Evolutionary conservation across 2,797 vertebrate species (phyloP).

Genomic region (Nyctalus aviator): DNA sequence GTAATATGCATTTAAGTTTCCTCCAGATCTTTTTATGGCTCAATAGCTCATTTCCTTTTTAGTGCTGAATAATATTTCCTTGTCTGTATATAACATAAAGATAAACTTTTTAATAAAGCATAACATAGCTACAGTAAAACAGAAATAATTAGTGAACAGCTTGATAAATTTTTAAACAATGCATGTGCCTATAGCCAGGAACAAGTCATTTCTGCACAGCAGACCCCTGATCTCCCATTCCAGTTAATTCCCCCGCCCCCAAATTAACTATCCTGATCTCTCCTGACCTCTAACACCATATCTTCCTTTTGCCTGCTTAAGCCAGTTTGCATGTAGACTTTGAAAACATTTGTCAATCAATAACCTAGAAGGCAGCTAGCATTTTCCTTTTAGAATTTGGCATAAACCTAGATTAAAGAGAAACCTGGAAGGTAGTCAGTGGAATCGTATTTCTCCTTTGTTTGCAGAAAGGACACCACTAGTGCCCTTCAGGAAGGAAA

Average conservation of each 20-base stretch:
- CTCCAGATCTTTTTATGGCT: not conserved
- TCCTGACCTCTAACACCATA: not conserved
- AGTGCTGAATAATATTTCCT: not conserved
- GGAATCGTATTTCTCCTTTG: not conserved
- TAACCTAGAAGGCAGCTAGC: not conserved
- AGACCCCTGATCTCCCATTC: not conserved
- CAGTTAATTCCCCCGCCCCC: rapidly evolving
- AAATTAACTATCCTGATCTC: not conserved
- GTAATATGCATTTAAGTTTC: not conserved
- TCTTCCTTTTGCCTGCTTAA: not conserved
- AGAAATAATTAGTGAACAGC: not conserved
- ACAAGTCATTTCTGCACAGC: not conserved
- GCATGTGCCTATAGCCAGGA: not conserved
- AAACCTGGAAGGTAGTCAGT: not conserved
- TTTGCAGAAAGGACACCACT: not conserved
- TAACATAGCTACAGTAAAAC: not conserved
- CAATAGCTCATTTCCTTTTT: not conserved
- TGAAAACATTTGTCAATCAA: conserved; percentile 6
- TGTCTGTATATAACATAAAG: not conserved
- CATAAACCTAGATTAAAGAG: conserved; percentile 15
- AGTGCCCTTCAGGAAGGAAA: conserved; percentile 7
- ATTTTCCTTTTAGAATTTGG: not conserved
- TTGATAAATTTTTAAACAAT: not conserved
- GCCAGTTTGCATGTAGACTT: not conserved
- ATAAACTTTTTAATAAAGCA: not conserved